Base-by-base conservation (phyloP, 1,140 invertebrate genomes). In the Psix sp. region DNA sequence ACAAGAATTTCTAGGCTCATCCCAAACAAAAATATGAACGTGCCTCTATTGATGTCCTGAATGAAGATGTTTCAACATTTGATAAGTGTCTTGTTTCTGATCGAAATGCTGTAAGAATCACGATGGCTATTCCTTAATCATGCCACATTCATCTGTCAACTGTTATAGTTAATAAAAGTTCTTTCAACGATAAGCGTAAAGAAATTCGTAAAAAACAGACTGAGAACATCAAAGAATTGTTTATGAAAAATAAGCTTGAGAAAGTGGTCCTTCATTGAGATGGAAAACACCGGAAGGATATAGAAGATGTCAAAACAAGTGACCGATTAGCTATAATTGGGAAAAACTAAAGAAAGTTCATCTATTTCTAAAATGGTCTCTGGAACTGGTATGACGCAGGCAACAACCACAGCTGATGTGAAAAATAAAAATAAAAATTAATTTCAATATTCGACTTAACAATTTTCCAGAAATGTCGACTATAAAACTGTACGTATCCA, bases 11-110 rank as follows among this genome's bases (percentile, higher is more conserved):
- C n/a, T n/a, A 35, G 42, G 59, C 29, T 43, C 68, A 39, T 65
- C 51, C 51, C 1, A 65, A 33, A 35, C 68, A 13, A 59, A 65
- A 68, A 68, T 43, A n/a, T 42, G 39, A 11, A n/a, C 59, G 60
- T 7, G 60, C 52, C 24, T 54, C 31, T 24, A 18, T 48, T 11
- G 76, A 73, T 13, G 52, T 77, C 18, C 42, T 77, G 0, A 76
- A 7, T 24, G 56, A 72, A 56, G 54, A 63, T 3, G 74, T 70
- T 7, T 46, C 43, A 15, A 67, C 59, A 9, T 17, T 76, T 15
- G 68, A 78, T 43, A 76, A 66, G 24, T 74, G 68, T 29, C 39
- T 66, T 14, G 43, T 78, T 49, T 46, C 48, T 16, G 57, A 74
- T 24, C 51, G 74, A 21, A 62, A 76, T 70, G 35, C 51, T 26